Evolutionary conservation across 2,113 vertebrate genomes (phyloP), one percentile per base, ranked within the genome.

Genomic region (Proteles cristata): DNA sequence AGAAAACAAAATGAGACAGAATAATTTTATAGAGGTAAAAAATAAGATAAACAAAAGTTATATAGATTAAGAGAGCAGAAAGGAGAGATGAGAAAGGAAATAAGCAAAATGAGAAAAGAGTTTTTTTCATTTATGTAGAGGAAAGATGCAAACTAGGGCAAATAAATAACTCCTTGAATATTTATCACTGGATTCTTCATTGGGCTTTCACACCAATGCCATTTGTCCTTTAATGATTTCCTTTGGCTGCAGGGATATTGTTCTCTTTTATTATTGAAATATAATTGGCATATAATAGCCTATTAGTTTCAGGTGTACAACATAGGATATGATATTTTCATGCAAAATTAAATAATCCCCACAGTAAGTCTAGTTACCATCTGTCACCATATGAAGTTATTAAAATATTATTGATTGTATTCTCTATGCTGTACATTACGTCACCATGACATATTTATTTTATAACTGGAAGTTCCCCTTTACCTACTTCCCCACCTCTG

Each of bases 81-180:
- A 77, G 63, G 11, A 83, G 63, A 91, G n/a, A 92, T 80, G 65
- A 69, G 12, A 87, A 80, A 66, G 53, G 35, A 71, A 65, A 53
- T 33, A 81, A 21, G n/a, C n/a, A 92, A 95, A 92, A 69, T 89
- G 23, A 94, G 61, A 53, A 86, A 92, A 96, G 50, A 71, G 43
- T 65, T 7, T 88, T 7, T 26, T 94, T 96, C 26, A 71, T 58
- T 96, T 91, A 83, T 31, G 5, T 33, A 94, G 35, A 19, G 90
- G n/a, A 94, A 90, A 95, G 12, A 19, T 58, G 33, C n/a, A 91
- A 85, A 1, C 9, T 53, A 90, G 14, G n/a, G 84, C 58, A 91
- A 68, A 96, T 48, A 74, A 74, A 80, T 85, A 84, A 87, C 53
- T 93, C 43, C 25, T 48, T 86, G 39, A 94, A 61, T 90, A 88